Base-by-base conservation (phyloP, 2,113 vertebrate species). In the Atherinomorus stipes region DNA sequence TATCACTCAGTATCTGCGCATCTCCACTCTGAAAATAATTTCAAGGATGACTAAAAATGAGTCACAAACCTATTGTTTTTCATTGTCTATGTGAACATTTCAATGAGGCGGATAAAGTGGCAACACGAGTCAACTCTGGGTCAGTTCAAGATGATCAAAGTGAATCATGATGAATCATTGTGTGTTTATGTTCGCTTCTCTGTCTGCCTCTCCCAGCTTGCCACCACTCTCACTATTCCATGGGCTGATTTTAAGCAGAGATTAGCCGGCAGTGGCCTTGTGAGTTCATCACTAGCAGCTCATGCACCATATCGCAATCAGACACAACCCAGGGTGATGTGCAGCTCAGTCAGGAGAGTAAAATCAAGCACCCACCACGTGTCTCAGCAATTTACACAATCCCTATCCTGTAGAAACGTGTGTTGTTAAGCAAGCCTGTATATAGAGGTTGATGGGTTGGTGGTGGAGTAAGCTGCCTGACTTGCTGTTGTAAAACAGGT, bases 11-110 rank as follows among this genome's bases (percentile, higher is more conserved):
- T 71, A 59, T 67, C 58, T 67, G n/a, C 2, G 64, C 42, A 31
- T 68, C 74, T 83, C 65, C 68, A 26, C 57, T 51, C 31, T 57
- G 40, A 47, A 71, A 53, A 75, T 42, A 40, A 75, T 63, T 60
- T 74, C 66, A 8, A 34, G 42, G 45, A 58, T 37, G 62, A 59
- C 21, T 71, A 38, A 53, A 82, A 64, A 64, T 52, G 40, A 28
- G 60, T 13, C n/a, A 13, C 11, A 16, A 25, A 56, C 12, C 37
- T 16, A 52, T 44, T 19, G 45, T 68, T 52, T 60, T 62, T 65
- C 9, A 7, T 60, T 72, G 2, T 60, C 40, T 47, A 15, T 23
- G 23, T 56, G 38, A 40, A 61, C n/a, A 51, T 77, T 60, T 68
- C n/a, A 34, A 53, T 45, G 61, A 45, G 58, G 45, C 62, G 21